These are phyloP conservation scores for Sycophaga agraensis DNA, from an alignment of 1,140 invertebrate genomes.

Conservation along the genomic window DNA sequence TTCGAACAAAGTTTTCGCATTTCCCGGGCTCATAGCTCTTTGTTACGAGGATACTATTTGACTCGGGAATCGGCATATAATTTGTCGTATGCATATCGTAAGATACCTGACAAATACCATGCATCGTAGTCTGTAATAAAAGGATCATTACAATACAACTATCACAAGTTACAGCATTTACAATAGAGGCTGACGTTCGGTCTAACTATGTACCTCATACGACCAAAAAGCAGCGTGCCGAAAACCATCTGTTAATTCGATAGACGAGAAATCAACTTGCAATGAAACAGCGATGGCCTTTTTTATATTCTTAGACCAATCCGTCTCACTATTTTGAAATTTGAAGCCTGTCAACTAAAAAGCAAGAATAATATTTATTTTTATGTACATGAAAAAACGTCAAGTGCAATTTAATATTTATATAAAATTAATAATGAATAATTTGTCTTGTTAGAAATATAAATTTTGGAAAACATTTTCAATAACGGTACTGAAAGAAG, in stretches of 20 bases:
- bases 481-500: not conserved
- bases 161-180: no score
- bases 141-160: no score
- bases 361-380: no score
- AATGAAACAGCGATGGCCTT: not conserved
- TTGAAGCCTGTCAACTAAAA: not conserved
- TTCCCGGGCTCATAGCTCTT: conserved; percentile 40
- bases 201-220: no score
- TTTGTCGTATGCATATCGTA: conserved; percentile 36
- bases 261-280: not conserved
- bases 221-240: not conserved
- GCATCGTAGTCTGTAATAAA: conserved; percentile 51
- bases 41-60: conserved; percentile 25
- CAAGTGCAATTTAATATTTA: no score
- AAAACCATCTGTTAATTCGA: not conserved
- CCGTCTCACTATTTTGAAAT: not conserved
- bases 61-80: not conserved
- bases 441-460: not conserved
- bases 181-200: no score
- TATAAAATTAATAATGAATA: no score
- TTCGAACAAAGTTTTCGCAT: conserved; percentile 33
- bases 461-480: not conserved
- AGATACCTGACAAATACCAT: conserved; percentile 44
- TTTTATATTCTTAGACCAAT: conserved; percentile 8
- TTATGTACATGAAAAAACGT: no score